phyloP scores from a whole-genome alignment of 2,113 vertebrate genomes.

The Percopsis transmontana region DNA sequence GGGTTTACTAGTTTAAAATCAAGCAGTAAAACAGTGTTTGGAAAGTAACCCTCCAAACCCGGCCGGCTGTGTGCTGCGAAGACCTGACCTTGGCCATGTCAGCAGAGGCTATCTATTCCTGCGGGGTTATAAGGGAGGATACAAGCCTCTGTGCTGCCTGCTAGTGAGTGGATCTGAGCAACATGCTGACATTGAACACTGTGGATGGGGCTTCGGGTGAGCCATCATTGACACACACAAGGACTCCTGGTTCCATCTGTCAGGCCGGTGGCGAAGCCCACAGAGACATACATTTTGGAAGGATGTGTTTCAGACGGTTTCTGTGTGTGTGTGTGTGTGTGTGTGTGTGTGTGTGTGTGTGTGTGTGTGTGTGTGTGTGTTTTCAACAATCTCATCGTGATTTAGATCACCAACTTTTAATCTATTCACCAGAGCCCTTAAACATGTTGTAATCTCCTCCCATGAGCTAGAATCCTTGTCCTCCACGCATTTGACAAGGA shows the following conservation, averaged over 20 bases:
- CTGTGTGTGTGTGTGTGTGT: slow-evolving; percentile 10
- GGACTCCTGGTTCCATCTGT: slow-evolving; percentile 68
- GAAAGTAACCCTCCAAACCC: not conserved
- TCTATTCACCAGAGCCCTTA: slow-evolving; percentile 64
- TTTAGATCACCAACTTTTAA: slow-evolving; percentile 52
- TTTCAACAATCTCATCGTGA: slow-evolving; percentile 13
- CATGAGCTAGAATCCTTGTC: slow-evolving; percentile 50
- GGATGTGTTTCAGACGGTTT: slow-evolving; percentile 31
- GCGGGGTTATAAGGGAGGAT: slow-evolving; percentile 36
- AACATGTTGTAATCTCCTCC: slow-evolving; percentile 67
- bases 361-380: not conserved
- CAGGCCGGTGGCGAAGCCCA: slow-evolving; percentile 52
- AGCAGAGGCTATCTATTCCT: slow-evolving; percentile 50
- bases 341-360: slow-evolving; percentile 4
- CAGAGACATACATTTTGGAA: slow-evolving; percentile 35
- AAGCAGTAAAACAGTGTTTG: too few relatives aligned
- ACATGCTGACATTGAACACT: slow-evolving; percentile 64
- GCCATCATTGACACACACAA: slow-evolving; percentile 42
- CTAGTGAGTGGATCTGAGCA: slow-evolving; percentile 54
- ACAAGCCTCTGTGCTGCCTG: slow-evolving; percentile 12
- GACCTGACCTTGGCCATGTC: slow-evolving; percentile 50
- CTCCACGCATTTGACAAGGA: slow-evolving; percentile 46
- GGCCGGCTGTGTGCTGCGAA: slow-evolving; percentile 12
- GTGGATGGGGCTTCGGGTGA: slow-evolving; percentile 67
- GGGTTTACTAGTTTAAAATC: too few relatives aligned